A percentile compares a stretch with the other conserved stretches of the same genome.
Evolutionary conservation across 30 jellyfish, hydroid and myxozoan species (phyloP).

Genomic region (Hydra vulgaris): DNA sequence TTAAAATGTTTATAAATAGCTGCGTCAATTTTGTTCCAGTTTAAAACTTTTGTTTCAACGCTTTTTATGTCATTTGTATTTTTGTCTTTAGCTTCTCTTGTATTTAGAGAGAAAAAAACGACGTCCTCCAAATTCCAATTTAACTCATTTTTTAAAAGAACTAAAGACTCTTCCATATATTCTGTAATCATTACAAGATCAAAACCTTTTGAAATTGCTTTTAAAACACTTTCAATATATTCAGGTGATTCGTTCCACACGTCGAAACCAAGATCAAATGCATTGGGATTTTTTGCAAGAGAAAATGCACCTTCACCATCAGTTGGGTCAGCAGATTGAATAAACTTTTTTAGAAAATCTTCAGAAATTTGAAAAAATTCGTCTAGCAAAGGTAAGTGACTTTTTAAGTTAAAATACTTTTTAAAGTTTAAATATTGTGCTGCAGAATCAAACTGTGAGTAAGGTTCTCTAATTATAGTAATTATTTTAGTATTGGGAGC

Average conservation of each 20-base stretch:
- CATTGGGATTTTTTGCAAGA: conserved; percentile 24
- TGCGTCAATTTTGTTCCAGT: conserved; percentile 24
- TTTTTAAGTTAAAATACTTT: background rate
- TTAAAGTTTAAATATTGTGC: conserved; percentile 24
- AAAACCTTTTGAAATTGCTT: conserved; percentile 10
- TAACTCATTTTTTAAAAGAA: conserved; percentile 14
- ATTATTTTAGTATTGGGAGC: conserved; percentile 18
- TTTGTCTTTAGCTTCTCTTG: conserved; percentile 18
- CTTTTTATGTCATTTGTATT: background rate
- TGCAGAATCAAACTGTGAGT: conserved; percentile 25
- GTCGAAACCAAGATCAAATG: conserved; percentile 27
- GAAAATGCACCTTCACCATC: background rate
- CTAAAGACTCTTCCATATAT: conserved; percentile 28
- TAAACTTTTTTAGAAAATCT: conserved; percentile 7
- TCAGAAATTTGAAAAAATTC: conserved; percentile 9
- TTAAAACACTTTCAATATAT: background rate
- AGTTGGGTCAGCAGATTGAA: background rate
- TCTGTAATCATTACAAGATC: conserved; percentile 25
- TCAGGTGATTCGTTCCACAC: conserved; percentile 16
- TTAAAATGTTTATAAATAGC: background rate
- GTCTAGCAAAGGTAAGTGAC: conserved; percentile 4
- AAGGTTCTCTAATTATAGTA: conserved; percentile 30
- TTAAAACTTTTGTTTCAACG: background rate
- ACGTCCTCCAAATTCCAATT: conserved; percentile 13
- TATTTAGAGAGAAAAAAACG: conserved; percentile 16